Conservation (phyloP, 1,140 invertebrate species). For the Drosophila hydei region DNA sequence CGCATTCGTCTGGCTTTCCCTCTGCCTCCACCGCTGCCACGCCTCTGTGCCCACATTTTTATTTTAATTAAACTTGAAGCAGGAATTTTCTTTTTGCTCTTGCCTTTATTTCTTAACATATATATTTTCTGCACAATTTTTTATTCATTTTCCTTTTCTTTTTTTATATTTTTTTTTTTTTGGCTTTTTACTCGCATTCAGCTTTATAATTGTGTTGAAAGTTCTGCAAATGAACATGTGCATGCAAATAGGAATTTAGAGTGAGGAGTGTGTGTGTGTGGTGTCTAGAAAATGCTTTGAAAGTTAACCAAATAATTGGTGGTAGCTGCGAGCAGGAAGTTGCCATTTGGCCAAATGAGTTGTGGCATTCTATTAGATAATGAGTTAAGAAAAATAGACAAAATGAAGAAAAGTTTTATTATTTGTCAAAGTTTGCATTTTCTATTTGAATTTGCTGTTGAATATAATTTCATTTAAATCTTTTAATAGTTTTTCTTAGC, state of each 20-base stretch:
- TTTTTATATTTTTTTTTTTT: conserved; percentile 1
- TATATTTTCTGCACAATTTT: conserved; percentile 10
- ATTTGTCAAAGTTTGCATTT: no score
- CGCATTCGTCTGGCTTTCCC: conserved; percentile 35
- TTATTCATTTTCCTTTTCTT: not conserved
- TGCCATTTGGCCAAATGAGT: not conserved
- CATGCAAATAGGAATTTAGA: conserved; percentile 42
- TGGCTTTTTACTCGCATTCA: conserved; percentile 30
- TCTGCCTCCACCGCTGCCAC: not conserved
- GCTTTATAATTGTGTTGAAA: conserved; percentile 60
- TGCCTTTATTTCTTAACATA: conserved; percentile 23
- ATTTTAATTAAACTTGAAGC: conserved; percentile 71
- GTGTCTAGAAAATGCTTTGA: conserved; percentile 16
- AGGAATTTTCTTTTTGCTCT: conserved; percentile 28
- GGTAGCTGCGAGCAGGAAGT: not conserved
- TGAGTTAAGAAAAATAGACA: not conserved
- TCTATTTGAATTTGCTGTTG: no score
- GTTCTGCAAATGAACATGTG: conserved; percentile 55
- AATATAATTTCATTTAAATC: no score
- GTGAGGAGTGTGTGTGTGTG: not conserved
- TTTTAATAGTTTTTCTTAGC: no score
- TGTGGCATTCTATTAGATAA: not conserved
- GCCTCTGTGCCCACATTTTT: conserved; percentile 12
- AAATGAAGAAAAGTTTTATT: not conserved
- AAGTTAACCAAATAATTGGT: conserved; percentile 10